phyloP scores from a whole-genome alignment of 2,113 vertebrate species.

The Apeltes quadracus region DNA sequence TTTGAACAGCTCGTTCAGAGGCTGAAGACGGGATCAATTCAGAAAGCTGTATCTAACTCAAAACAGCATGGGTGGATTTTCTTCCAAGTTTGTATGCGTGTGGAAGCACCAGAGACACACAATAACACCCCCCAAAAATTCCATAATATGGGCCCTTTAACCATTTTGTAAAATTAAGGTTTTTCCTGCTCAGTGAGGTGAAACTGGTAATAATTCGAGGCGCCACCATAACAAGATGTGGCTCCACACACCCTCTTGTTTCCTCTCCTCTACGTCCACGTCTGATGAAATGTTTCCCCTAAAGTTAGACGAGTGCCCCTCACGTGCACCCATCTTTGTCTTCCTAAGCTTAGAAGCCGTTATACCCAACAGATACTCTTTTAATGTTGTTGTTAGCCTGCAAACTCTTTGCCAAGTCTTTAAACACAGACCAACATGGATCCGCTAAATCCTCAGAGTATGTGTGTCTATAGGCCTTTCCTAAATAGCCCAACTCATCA shows the following conservation, averaged over 20 bases:
- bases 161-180: not conserved
- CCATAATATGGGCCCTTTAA: too few relatives aligned
- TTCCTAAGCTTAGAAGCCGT: conserved; percentile 3
- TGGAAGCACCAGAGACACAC: too few relatives aligned
- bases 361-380: conserved; percentile 12
- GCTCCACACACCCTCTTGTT: conserved; percentile 14
- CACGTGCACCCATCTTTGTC: too few relatives aligned
- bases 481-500: conserved; percentile 78
- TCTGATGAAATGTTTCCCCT: conserved; percentile 4
- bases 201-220: not conserved
- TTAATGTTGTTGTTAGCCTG: conserved; percentile 14
- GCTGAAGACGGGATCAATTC: too few relatives aligned
- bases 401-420: conserved; percentile 22
- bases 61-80: too few relatives aligned
- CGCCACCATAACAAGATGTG: conserved; percentile 14
- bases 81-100: too few relatives aligned
- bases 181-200: conserved; percentile 2
- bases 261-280: conserved; percentile 19
- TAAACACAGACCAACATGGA: conserved; percentile 24
- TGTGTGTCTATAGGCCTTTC: conserved; percentile 48
- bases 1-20: too few relatives aligned
- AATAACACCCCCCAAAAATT: too few relatives aligned
- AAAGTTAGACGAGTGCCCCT: too few relatives aligned
- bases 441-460: conserved; percentile 5
- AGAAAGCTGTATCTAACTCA: too few relatives aligned